phyloP scores from a whole-genome alignment of 1,140 invertebrate species.

The Lineus longissimus region DNA sequence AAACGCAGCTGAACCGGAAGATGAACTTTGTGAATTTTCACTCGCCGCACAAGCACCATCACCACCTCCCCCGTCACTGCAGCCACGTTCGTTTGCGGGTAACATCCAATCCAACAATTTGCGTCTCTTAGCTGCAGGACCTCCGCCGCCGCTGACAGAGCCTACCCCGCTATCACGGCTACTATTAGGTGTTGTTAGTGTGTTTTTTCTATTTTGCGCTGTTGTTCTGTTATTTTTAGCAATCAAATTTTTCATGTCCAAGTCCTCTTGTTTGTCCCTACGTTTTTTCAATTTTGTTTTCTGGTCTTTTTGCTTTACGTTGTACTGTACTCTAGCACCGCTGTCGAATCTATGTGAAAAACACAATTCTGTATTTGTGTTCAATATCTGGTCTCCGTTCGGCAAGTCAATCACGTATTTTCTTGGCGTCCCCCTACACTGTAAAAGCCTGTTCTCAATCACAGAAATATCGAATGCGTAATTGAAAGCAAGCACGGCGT shows the following conservation, averaged over 20 bases:
- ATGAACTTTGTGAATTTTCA: not conserved
- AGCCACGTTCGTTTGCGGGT: not conserved
- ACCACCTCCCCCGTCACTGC: too few species aligned
- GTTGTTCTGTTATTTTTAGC: conserved; percentile 4
- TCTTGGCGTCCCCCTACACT: not conserved
- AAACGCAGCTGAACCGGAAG: not conserved
- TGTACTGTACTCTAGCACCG: not conserved
- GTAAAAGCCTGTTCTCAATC: conserved; percentile 1
- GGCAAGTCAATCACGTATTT: conserved; percentile 3
- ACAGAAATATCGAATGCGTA: conserved; percentile 2
- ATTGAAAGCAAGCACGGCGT: not conserved
- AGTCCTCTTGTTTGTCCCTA: conserved; percentile 5
- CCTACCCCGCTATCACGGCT: not conserved
- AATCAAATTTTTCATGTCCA: not conserved
- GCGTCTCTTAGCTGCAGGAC: not conserved
- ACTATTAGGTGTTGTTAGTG: not conserved
- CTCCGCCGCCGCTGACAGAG: not conserved
- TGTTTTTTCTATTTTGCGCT: not conserved
- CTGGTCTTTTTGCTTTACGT: conserved; percentile 7
- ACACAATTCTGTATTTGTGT: conserved; percentile 1
- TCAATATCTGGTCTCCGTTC: conserved; percentile 2
- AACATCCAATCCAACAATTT: conserved; percentile 4
- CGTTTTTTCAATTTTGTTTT: conserved; percentile 9
- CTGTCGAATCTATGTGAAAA: conserved; percentile 5
- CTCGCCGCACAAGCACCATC: not conserved